Conservation (phyloP, 2,797 vertebrate genomes). For the Podarcis lilfordi region DNA sequence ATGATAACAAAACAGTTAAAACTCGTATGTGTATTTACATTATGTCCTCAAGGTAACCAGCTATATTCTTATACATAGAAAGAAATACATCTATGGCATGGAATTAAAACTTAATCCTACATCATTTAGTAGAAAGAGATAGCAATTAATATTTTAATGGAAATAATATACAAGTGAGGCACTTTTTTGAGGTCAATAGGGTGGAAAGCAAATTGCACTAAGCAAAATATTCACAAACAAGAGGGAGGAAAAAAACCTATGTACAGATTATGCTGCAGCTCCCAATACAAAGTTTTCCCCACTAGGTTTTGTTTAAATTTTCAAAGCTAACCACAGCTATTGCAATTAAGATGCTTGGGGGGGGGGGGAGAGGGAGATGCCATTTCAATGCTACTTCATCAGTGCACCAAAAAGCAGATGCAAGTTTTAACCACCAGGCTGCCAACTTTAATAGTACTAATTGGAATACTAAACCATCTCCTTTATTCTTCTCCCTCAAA, state of each 20-base stretch:
- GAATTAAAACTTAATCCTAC: constrained; percentile 90
- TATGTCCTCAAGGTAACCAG: constrained; percentile 92
- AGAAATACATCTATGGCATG: constrained; percentile 90
- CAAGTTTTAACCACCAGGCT: constrained; percentile 81
- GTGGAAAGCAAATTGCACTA: constrained; percentile 86
- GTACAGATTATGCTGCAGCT: constrained; percentile 86
- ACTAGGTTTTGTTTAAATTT: constrained; percentile 74
- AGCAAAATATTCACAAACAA: constrained; percentile 74
- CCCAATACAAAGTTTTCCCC: constrained; percentile 84
- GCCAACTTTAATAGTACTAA: constrained; percentile 72
- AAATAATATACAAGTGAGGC: constrained; percentile 92
- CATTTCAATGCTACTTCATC: constrained; percentile 71
- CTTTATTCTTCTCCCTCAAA: constrained; percentile 34
- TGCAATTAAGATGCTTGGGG: constrained; percentile 65
- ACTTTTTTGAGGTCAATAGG: constrained; percentile 91
- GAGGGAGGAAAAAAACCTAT: constrained; percentile 59
- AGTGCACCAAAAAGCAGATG: constrained; percentile 84
- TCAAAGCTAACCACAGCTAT: constrained; percentile 81
- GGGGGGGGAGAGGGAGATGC: constrained; percentile 70
- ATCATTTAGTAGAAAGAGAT: constrained; percentile 87
- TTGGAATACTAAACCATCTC: constrained; percentile 43
- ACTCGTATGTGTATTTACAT: constrained; percentile 95
- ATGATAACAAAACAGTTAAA: constrained; percentile 94
- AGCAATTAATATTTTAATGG: constrained; percentile 87
- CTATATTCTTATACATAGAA: constrained; percentile 86